Conservation (phyloP, 2,797 vertebrate genomes). For the Austrolebias charrua region DNA sequence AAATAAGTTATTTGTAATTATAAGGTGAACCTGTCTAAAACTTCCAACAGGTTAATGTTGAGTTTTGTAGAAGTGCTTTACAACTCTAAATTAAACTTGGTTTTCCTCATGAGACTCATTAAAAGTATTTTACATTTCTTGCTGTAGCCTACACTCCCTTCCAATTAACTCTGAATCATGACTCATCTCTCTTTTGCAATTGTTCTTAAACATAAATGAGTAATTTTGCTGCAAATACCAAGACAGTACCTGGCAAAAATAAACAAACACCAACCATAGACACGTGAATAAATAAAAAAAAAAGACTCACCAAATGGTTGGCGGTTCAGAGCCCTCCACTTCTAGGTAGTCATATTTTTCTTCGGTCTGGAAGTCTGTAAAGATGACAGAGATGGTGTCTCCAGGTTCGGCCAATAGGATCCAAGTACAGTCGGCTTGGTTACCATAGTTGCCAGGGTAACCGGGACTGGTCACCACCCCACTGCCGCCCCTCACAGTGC, state of each 20-base stretch:
- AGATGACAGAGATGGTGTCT: slow-evolving; percentile 99
- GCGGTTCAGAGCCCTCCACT: slow-evolving; percentile 97
- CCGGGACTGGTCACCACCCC: slow-evolving; percentile 96
- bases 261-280: neutral
- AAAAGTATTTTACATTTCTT: too few species aligned
- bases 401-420: slow-evolving; percentile 97
- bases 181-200: slow-evolving; percentile 2
- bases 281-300: slow-evolving; percentile 4
- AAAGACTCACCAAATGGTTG: slow-evolving; percentile 92
- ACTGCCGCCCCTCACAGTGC: slow-evolving; percentile 97
- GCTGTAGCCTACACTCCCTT: neutral
- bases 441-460: slow-evolving; percentile 98
- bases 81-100: too few species aligned
- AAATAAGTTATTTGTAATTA: neutral
- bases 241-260: too few species aligned
- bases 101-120: too few species aligned
- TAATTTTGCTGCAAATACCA: neutral
- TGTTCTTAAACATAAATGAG: slow-evolving; percentile 9
- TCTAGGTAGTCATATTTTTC: slow-evolving; percentile 99
- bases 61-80: neutral
- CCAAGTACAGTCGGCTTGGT: slow-evolving; percentile 99
- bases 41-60: neutral
- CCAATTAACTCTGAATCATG: slow-evolving; percentile 17
- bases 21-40: neutral
- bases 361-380: slow-evolving; percentile 99